Base-by-base conservation (phyloP, 2,797 vertebrate genomes). In the Myripristis murdjan region DNA sequence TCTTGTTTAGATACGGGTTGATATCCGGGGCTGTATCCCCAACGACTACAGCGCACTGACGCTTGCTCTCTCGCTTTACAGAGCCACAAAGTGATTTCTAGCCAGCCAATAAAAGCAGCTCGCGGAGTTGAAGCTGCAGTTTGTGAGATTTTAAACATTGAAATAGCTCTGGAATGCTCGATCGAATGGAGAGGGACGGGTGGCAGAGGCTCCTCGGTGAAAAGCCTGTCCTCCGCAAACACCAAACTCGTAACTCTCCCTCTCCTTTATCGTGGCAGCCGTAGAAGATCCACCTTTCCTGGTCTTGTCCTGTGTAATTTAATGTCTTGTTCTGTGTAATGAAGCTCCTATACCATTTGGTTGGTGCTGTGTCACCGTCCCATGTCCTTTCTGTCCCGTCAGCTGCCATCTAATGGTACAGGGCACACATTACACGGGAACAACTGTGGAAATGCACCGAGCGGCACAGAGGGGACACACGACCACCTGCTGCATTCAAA, bases 1-100 rank as follows among this genome's bases (percentile, higher is more conserved):
- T 41, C 31, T 76, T 76, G 43, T 84, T 80, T 59, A 62, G 62
- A 73, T 73, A 48, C 41, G 9, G 23, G 10, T 28, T 62, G 64
- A 69, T 49, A 60, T 77, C 54, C 41, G 6, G 46, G 57, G 37
- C 53, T 44, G 54, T 37, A 35, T 60, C 48, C 37, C 57, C 1
- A 1, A 16, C 46, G 51, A 48, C 33, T 71, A 46, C 10, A 41
- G 24, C 56, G 44, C 48, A 44, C 44, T 37, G 35, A 64, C 73
- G 37, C 59, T 64, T 70, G n/a, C 43, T 31, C n/a, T 53, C 39
- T 33, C 26, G 6, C 33, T 58, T 70, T 73, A 39, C 51, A 47
- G 57, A 33, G 53, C 24, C 47, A 2, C n/a, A 53, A 47, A 56
- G 49, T 66, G 57, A 70, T 71, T 66, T 66, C 16, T 54, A 48